phyloP scores from a whole-genome alignment of 1,140 invertebrate species.

The Macrostomum lignano region DNA sequence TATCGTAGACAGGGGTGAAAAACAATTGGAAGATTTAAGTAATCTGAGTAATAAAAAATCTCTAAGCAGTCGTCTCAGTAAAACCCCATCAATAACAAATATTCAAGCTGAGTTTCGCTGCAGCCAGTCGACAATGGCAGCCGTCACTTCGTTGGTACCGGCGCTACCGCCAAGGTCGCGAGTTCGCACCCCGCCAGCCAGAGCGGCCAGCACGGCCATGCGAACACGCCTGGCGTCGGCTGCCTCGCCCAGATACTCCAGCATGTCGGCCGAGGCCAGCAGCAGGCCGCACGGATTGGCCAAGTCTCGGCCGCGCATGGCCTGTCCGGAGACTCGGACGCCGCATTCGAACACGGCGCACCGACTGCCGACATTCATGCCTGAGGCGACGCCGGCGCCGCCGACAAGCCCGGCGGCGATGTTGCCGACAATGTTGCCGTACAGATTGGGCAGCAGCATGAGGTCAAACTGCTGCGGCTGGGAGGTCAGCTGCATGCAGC shows the following conservation, averaged over 20 bases:
- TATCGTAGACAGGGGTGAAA: too few relatives aligned
- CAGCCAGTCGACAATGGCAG: constrained; percentile 73
- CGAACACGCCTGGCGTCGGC: too few relatives aligned
- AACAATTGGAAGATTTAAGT: too few relatives aligned
- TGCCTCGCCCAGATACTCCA: constrained; percentile 50
- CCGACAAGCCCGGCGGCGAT: constrained; percentile 81
- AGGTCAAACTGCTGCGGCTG: constrained; percentile 92
- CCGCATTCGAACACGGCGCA: too few relatives aligned
- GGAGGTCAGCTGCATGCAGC: constrained; percentile 89
- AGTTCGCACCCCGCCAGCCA: constrained; percentile 29
- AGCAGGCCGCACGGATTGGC: constrained; percentile 93
- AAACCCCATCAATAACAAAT: too few relatives aligned
- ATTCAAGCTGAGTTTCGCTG: too few relatives aligned
- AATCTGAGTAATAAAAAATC: too few relatives aligned
- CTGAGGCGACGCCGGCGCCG: constrained; percentile 81
- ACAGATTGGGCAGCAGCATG: constrained; percentile 86
- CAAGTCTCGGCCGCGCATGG: constrained; percentile 82
- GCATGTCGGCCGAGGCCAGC: constrained; percentile 62
- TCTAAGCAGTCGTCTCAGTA: too few relatives aligned
- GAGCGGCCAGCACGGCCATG: too few relatives aligned
- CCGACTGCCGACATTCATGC: constrained; percentile 76
- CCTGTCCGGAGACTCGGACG: constrained; percentile 56
- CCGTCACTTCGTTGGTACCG: constrained; percentile 70
- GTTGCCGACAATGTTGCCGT: constrained; percentile 92
- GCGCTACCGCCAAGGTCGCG: constrained; percentile 76